Evolutionary conservation across 2,888 invertebrate genomes (phyloP), one percentile per base, ranked within the genome.

Genomic region (Caenorhabditis sp.): DNA sequence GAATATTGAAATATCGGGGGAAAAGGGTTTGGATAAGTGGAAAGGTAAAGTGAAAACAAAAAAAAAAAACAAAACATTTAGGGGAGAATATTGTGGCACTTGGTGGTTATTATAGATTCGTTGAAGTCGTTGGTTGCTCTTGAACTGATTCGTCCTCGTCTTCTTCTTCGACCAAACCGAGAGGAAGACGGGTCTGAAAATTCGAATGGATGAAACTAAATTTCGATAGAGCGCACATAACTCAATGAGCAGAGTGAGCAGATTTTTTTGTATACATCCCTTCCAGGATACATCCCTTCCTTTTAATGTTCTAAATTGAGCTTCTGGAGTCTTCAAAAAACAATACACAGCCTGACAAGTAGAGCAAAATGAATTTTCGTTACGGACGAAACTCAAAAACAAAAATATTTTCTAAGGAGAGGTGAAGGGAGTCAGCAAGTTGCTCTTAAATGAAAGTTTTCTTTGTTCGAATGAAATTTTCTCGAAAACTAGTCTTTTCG

Each of bases 101-200:
- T 68, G 31, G 20, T 10, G 52, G 31, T 56, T 52, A 38, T 62
- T 52, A 27, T 43, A 25, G 31, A 21, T 21, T 21, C n/a, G 38
- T 56, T 38, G 38, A 38, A 27, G 49, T 27, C 63, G 56, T 26
- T 56, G 56, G 56, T n/a, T n/a, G n/a, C 17, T 26, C 56, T 26
- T 53, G 59, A 12, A 36, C 14, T 12, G 36, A 31, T 38, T 67
- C 64, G 26, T 67, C 71, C 38, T 71, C 71, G 31, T 71, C 71
- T 26, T 71, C 71, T 31, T 71, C 71, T 57, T 63, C 67, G 14
- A 71, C 71, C n/a, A 67, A 26, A 10, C 63, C 71, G 2, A 71
- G 61, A 3, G 63, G 59, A n/a, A 67, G 53, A 17, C 71, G 63
- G 3, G 67, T 71, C 71, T 71, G 67, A 10, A 65, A 64, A 59